Conservation (phyloP, 1,140 invertebrate genomes). For the Drosophila teissieri region DNA sequence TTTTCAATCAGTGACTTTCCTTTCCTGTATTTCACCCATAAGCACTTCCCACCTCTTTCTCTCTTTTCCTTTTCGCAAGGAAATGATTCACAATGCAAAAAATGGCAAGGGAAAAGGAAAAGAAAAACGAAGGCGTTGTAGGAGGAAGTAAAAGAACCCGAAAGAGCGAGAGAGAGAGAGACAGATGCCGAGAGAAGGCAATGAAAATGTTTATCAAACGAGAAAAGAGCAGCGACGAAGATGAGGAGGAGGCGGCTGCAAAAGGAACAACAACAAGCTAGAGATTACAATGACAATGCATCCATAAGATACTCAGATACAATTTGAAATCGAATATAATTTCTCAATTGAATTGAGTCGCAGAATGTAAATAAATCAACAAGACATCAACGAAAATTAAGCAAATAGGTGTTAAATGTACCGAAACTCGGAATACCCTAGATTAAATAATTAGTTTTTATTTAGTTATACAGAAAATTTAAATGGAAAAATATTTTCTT, state of each 20-base stretch:
- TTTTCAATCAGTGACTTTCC: neutral
- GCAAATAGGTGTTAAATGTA: neutral
- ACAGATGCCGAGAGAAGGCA: constrained; percentile 26
- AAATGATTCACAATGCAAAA: constrained; percentile 48
- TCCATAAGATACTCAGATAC: constrained; percentile 43
- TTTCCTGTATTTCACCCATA: constrained; percentile 1
- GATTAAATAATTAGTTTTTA: neutral
- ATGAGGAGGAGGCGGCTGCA: constrained; percentile 18
- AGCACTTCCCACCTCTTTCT: neutral
- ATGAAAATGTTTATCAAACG: constrained; percentile 51
- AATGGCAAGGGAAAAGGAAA: constrained; percentile 21
- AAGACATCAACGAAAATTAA: neutral
- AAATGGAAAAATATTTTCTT: no score
- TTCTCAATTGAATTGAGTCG: constrained; percentile 31
- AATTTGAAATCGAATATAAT: constrained; percentile 40
- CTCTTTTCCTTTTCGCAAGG: constrained; percentile 10
- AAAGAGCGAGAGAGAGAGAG: constrained; percentile 25
- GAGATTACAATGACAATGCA: constrained; percentile 48
- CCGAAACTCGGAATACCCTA: neutral
- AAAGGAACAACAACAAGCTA: constrained; percentile 26
- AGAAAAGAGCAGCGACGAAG: constrained; percentile 30
- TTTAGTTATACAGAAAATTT: no score
- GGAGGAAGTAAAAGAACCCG: constrained; percentile 44
- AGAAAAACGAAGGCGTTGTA: constrained; percentile 47
- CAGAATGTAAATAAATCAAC: constrained; percentile 1